Evolutionary conservation across 1,140 invertebrate genomes (phyloP).

Genomic region (Hermetia illucens): DNA sequence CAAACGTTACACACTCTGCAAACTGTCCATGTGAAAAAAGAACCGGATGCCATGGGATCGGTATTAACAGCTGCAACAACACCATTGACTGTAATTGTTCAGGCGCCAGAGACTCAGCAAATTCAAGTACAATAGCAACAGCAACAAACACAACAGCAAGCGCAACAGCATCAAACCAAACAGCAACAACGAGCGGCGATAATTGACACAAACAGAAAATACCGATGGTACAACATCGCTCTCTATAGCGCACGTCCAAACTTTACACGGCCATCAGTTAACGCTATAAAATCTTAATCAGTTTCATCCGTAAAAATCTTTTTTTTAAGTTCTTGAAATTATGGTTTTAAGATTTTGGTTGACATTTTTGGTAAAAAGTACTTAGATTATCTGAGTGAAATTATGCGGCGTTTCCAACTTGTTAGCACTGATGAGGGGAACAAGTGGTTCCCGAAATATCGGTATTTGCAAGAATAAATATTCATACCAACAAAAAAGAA

Average conservation of each 20-base stretch:
- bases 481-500: too few species aligned
- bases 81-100: not conserved
- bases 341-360: too few species aligned
- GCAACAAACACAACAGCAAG: slow-evolving; percentile 17
- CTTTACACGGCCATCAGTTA: slow-evolving; percentile 29
- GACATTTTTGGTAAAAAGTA: too few species aligned
- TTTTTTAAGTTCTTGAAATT: too few species aligned
- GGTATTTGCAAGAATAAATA: too few species aligned
- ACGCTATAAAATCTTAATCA: slow-evolving; percentile 27
- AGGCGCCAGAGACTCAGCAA: not conserved
- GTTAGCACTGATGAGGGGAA: too few species aligned
- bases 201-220: slow-evolving; percentile 26
- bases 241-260: slow-evolving; percentile 29
- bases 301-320: too few species aligned
- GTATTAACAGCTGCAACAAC: not conserved
- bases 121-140: slow-evolving; percentile 15
- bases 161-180: too few species aligned
- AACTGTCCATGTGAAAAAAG: slow-evolving; percentile 28
- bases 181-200: too few species aligned
- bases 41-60: slow-evolving; percentile 19
- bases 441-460: too few species aligned
- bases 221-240: slow-evolving; percentile 24
- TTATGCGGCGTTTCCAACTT: too few species aligned
- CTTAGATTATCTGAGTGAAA: too few species aligned
- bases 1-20: slow-evolving; percentile 27